A percentile compares a stretch with the other conserved stretches of the same genome.
Evolutionary conservation across 2,888 invertebrate species (phyloP).

Genomic region (Melieria crassipennis): DNA sequence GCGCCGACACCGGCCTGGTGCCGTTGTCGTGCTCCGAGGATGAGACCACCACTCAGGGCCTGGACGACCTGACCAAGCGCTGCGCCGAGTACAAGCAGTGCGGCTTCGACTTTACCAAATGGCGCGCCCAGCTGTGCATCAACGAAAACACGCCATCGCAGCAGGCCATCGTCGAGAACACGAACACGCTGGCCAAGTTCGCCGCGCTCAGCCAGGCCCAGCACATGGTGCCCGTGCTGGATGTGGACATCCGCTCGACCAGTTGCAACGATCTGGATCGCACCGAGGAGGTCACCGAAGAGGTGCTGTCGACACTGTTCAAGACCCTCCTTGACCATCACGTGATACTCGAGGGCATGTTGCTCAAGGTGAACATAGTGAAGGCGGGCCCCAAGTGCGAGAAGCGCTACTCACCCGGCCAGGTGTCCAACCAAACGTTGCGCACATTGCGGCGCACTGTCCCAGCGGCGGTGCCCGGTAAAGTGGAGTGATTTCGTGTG

Average conservation of each 20-base stretch:
- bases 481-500: background rate
- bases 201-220: conserved; percentile 92
- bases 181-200: conserved; percentile 92
- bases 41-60: conserved; percentile 95
- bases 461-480: conserved; percentile 91
- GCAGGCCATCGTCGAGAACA: conserved; percentile 88
- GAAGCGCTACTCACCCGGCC: conserved; percentile 76
- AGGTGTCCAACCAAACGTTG: conserved; percentile 89
- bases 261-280: conserved; percentile 91
- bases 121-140: conserved; percentile 94
- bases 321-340: conserved; percentile 95
- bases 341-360: conserved; percentile 93
- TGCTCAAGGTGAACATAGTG: conserved; percentile 98
- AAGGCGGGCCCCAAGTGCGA: conserved; percentile 83
- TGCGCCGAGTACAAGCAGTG: conserved; percentile 95
- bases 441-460: conserved; percentile 88
- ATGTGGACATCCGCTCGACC: conserved; percentile 94
- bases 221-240: conserved; percentile 97
- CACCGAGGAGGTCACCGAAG: conserved; percentile 90
- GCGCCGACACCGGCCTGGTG: conserved; percentile 94
- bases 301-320: conserved; percentile 89
- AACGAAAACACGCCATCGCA: conserved; percentile 85
- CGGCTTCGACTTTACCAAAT: conserved; percentile 95
- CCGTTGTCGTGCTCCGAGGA: conserved; percentile 88
- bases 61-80: conserved; percentile 87